Base-by-base conservation (phyloP, 2,888 invertebrate species). In the Drosophila austrosaltans region DNA sequence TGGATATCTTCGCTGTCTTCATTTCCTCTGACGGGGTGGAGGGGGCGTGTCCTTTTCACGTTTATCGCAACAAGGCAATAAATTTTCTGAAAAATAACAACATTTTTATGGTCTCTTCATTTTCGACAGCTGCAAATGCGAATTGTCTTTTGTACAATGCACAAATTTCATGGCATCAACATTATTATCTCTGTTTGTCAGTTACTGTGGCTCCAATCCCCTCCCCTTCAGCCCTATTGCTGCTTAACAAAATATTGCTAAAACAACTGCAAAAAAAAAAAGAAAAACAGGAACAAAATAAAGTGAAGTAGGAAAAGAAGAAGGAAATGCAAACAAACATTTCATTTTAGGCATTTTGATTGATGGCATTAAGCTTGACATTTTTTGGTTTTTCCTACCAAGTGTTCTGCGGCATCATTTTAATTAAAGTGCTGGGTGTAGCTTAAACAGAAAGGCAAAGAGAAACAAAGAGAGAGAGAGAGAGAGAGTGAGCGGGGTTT, bases 21-120 rank as follows among this genome's bases (percentile, higher is more conserved):
- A 8, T 44, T 39, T 44, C 57, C 62, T 48, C n/a, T 12, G 22
- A 8, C 28, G 22, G 16, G 16, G 16, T 16, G 16, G 16, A 1
- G 16, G 65, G 67, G 72, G 82, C 66, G 70, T 84, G 80, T 68
- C 85, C 79, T 69, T 64, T 63, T 76, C 87, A 84, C 87, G 79
- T 87, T 83, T 89, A 84, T 87, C 89, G 82, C 89, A 87, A 89
- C 82, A 87, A 68, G 72, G 85, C 85, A 87, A 84, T 89, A 84
- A 84, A 84, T 84, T 87, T 89, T 58, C 75, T 74, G 73, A 54
- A 56, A 56, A 63, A 57, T 53, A 67, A 60, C 65, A 84, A 72
- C 68, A 77, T 69, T 86, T 69, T 77, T 73, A 72, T 72, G 71
- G 69, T 63, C 76, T 67, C 69, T 71, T 75, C 74, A 76, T 76